Evolutionary conservation across 2,113 vertebrate species (phyloP), one percentile per base, ranked within the genome.

Genomic region (Irena cyanogastra): DNA sequence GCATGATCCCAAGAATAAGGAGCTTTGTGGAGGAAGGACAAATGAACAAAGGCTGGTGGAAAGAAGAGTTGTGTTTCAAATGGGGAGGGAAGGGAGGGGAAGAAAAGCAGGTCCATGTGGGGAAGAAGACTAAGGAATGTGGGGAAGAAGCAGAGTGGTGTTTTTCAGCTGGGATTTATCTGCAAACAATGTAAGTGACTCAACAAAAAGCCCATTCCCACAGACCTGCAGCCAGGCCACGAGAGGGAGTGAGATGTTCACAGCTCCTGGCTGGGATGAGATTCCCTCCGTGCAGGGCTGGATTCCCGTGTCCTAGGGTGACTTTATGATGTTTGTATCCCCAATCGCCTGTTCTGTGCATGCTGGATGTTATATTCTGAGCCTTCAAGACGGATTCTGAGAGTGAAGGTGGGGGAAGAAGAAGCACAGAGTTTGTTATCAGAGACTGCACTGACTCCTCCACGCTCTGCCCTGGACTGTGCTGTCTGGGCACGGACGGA

Each of bases 151-250:
- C 18, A n/a, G 42, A 19, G 18, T 12, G 45, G 4, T 44, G n/a
- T 18, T 76, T 49, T 31, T 14, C 44, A 15, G 45, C 5, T 41
- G 37, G 21, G 52, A 20, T 66, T 50, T 33, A 31, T 33, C 68
- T 68, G 44, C 35, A 35, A 14, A 61, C 19, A 12, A 1, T 3
- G 0, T 0, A 4, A 56, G 37, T 1, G 60, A 82, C 35, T 14
- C 7, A 30, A 27, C 24, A 47, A 21, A 24, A 26, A 52, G 41
- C 14, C 22, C 28, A 7, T 47, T 35, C 17, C 22, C 28, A 1
- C 3, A 4, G 44, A 2, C 11, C 13, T 33, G 54, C 42, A 41
- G 66, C 94, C 97, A 90, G 59, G 63, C 94, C 98, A 92, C 89
- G 3, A 95, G 97, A 94, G 89, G 94, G 89, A 89, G 92, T 5